Conservation (phyloP, 2,888 invertebrate genomes). For the Cremastobaeus sp. region DNA sequence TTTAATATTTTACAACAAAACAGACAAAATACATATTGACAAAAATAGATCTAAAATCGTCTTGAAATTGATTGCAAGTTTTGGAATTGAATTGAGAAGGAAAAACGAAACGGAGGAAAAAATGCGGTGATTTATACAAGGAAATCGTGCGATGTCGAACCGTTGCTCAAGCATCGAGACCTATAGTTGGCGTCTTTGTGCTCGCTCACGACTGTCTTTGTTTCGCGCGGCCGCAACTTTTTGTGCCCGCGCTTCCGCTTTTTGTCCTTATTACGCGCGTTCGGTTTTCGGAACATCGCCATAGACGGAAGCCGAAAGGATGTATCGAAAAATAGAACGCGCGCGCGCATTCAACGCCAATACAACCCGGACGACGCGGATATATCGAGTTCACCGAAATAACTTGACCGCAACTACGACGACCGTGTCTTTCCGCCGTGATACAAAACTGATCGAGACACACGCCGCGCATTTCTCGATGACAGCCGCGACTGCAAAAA, state of each 20-base stretch:
- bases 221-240: conserved; percentile 33
- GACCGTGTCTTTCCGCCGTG: conserved; percentile 20
- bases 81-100: no score
- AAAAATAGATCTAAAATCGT: no score
- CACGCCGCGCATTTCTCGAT: conserved; percentile 23
- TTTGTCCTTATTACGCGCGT: conserved; percentile 32
- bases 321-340: conserved; percentile 59
- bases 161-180: conserved; percentile 11
- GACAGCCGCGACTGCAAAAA: conserved; percentile 11
- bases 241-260: conserved; percentile 18
- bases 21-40: no score
- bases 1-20: no score
- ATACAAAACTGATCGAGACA: conserved; percentile 41
- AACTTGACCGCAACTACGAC: conserved; percentile 53
- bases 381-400: conserved; percentile 57
- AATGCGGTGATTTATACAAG: no score
- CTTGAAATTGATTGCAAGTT: no score
- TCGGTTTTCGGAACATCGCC: conserved; percentile 44
- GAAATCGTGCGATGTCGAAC: conserved; percentile 3
- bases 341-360: conserved; percentile 41
- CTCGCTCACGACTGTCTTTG: conserved; percentile 22
- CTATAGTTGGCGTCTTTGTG: conserved; percentile 12
- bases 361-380: conserved; percentile 56
- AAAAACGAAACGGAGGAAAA: no score
- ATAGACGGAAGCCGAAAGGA: conserved; percentile 54